These are phyloP conservation scores for Dinomys branickii DNA, from an alignment of 2,113 vertebrate species.

Conservation along the genomic window DNA sequence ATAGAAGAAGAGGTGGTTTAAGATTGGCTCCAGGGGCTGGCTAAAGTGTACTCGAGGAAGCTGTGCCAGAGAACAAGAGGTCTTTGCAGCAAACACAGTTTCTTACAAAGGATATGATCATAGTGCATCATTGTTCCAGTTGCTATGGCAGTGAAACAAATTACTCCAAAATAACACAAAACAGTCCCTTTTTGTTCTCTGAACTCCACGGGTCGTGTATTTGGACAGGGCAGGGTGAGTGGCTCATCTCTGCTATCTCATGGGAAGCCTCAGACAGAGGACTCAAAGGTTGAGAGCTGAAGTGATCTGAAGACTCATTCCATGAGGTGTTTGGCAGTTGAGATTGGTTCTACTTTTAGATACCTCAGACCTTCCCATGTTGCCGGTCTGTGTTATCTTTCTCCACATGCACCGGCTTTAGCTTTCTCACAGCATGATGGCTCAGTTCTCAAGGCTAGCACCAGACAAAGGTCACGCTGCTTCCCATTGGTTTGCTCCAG, in stretches of 20 bases:
- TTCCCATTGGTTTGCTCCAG: not conserved
- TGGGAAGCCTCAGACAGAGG: not conserved
- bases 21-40: not conserved
- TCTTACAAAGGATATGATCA: not conserved
- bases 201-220: not conserved
- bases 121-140: not conserved
- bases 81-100: not conserved
- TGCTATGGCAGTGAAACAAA: not conserved
- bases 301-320: not conserved
- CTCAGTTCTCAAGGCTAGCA: not conserved
- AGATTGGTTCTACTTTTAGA: not conserved
- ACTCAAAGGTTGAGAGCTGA: not conserved
- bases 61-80: not conserved
- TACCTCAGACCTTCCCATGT: not conserved
- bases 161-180: not conserved
- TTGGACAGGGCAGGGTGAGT: not conserved
- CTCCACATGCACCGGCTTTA: not conserved
- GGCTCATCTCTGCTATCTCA: not conserved
- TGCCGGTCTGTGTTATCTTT: not conserved
- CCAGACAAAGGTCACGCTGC: not conserved
- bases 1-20: not conserved
- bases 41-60: not conserved
- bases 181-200: not conserved
- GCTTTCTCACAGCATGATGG: not conserved
- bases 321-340: not conserved